Percentiles rank a stretch among this genome's conserved stretches.
These are phyloP conservation scores for Anastrepha obliqua DNA, from an alignment of 1,140 invertebrate species.

Conservation along the genomic window DNA sequence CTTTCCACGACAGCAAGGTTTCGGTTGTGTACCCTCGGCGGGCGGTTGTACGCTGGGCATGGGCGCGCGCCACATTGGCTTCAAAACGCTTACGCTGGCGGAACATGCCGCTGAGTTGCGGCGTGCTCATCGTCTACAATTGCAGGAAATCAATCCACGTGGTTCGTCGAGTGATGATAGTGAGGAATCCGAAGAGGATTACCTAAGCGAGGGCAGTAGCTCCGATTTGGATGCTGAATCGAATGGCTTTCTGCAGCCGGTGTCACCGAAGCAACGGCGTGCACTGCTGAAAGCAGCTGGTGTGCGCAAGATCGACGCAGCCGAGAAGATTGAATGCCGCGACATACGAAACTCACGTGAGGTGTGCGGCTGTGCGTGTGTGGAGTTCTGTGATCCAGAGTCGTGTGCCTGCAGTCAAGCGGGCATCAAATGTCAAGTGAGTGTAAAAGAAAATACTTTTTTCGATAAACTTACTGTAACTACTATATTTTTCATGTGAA, in stretches of 20 bases:
- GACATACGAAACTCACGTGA: slow-evolving; percentile 94
- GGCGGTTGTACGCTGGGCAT: slow-evolving; percentile 98
- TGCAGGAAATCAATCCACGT: slow-evolving; percentile 80
- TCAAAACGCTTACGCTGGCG: slow-evolving; percentile 78
- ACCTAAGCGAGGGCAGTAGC: slow-evolving; percentile 86
- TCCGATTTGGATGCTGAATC: slow-evolving; percentile 91
- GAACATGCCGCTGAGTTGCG: slow-evolving; percentile 92
- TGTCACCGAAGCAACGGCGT: slow-evolving; percentile 92
- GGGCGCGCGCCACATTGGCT: slow-evolving; percentile 88
- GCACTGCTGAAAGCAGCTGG: slow-evolving; percentile 91
- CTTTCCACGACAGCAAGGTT: slow-evolving; percentile 96
- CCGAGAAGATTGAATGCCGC: slow-evolving; percentile 95
- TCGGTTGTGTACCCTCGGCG: slow-evolving; percentile 97
- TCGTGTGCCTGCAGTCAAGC: slow-evolving; percentile 94
- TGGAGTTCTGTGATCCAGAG: slow-evolving; percentile 95
- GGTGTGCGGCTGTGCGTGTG: slow-evolving; percentile 96
- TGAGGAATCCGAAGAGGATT: slow-evolving; percentile 86
- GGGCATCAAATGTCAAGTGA: slow-evolving; percentile 95
- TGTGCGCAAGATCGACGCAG: slow-evolving; percentile 93
- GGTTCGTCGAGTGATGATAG: slow-evolving; percentile 83
- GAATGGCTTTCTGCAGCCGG: slow-evolving; percentile 95
- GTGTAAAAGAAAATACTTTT: neutral
- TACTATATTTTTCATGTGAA: neutral
- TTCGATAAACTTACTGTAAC: neutral
- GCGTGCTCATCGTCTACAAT: slow-evolving; percentile 86